Base-by-base conservation (phyloP, 2,888 invertebrate genomes). In the Cephus runcator region DNA sequence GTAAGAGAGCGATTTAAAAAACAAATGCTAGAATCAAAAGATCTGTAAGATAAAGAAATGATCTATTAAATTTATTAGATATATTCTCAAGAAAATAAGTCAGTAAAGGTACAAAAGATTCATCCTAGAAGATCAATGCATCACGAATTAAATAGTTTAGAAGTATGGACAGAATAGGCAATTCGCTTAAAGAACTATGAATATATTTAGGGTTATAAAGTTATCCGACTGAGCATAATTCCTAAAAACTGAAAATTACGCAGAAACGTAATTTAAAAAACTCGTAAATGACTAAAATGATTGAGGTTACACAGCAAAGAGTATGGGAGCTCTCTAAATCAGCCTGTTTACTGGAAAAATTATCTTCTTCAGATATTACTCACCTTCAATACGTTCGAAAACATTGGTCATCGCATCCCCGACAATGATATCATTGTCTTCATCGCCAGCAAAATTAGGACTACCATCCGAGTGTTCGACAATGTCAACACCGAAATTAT, bases 301-400 rank as follows among this genome's bases (percentile, higher is more conserved):
- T 71, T 71, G 71, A 71, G 71, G 71, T 71, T 71, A 68, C 34
- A 71, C 35, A 69, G 73, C n/a, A 15, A 31, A 34, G 23, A 73
- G n/a, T 74, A 31, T 75, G 75, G 34, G 73, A 69, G 56, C 23
- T 23, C 1, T 4, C 56, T 23, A 56, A 23, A 56, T 56, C 23
- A 23, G 80, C 82, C 82, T 84, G 79, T 75, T 77, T 78, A 73
- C 75, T 40, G 75, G 76, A n/a, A 75, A 75, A 31, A 75, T 74
- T 77, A 12, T 71, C 71, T 56, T 15, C 77, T 36, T 73, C 73
- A 23, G 73, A 73, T 76, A 77, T 73, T 71, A 83, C 82, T 83
- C 78, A 87, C 87, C 85, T 87, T 86, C 76, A 85, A 79, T 35
- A 82, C 75, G 74, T 81, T 79, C 79, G 84, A 86, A 84, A 86